These are phyloP conservation scores for Meiosimyza platycephala DNA, from an alignment of 2,888 invertebrate species.

Conservation along the genomic window DNA sequence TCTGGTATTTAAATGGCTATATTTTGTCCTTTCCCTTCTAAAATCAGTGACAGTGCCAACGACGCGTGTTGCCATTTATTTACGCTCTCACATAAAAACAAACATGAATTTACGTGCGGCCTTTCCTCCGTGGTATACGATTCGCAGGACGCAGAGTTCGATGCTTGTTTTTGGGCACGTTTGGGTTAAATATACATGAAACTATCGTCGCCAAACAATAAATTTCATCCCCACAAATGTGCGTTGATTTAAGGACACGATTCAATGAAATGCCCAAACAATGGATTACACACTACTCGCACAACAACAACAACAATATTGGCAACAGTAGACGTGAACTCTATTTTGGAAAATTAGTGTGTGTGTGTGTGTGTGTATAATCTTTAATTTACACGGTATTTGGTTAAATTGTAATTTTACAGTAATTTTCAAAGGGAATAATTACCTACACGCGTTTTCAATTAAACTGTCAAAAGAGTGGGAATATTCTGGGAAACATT, in stretches of 20 bases:
- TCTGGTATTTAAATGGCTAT: background rate
- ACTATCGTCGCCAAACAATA: constrained; percentile 47
- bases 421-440: constrained; percentile 39
- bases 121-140: background rate
- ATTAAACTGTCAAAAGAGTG: constrained; percentile 25
- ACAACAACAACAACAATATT: constrained; percentile 37
- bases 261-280: constrained; percentile 36
- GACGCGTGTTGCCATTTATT: constrained; percentile 36
- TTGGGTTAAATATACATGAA: constrained; percentile 24
- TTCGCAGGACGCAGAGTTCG: background rate
- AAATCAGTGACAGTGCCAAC: constrained; percentile 14
- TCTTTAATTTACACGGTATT: constrained; percentile 39
- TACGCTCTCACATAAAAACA: constrained; percentile 32
- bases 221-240: constrained; percentile 56
- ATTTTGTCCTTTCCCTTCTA: background rate
- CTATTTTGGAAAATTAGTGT: background rate
- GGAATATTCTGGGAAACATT: background rate
- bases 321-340: constrained; percentile 35
- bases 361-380: constrained; percentile 21
- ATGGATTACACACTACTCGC: constrained; percentile 33
- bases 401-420: constrained; percentile 45
- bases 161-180: background rate
- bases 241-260: constrained; percentile 63
- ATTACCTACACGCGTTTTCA: constrained; percentile 39
- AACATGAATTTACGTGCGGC: constrained; percentile 5